phyloP scores from a whole-genome alignment of 2,113 vertebrate species.

The Nanger granti region DNA sequence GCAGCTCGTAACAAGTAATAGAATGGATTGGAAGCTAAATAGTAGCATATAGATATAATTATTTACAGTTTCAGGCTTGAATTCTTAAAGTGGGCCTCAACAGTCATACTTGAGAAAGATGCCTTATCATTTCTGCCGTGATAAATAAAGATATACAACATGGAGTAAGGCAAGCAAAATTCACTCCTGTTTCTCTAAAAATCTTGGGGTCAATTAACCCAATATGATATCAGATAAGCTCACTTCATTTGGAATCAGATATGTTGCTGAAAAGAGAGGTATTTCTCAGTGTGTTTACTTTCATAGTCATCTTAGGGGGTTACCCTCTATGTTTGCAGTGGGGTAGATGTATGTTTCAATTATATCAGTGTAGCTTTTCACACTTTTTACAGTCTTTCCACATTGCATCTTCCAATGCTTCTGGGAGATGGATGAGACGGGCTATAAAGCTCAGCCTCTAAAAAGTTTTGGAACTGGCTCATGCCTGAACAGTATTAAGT shows the following conservation, averaged over 20 bases:
- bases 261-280: not conserved
- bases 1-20: not conserved
- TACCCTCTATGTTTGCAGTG: not conserved
- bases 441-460: not conserved
- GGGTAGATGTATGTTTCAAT: not conserved
- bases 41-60: not conserved
- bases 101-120: conserved; percentile 15
- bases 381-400: not conserved
- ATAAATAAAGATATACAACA: not conserved
- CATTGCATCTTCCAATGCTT: not conserved
- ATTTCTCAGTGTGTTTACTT: not conserved
- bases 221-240: not conserved
- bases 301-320: not conserved
- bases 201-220: not conserved
- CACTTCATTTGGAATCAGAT: not conserved
- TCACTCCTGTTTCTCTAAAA: not conserved
- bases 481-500: not conserved
- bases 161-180: not conserved
- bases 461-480: not conserved
- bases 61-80: not conserved
- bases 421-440: not conserved
- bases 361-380: not conserved
- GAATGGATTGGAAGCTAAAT: conserved; percentile 17
- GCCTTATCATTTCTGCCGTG: not conserved
- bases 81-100: not conserved